Evolutionary conservation across 2,888 invertebrate genomes (phyloP).

Genomic region (Thumatha senex): DNA sequence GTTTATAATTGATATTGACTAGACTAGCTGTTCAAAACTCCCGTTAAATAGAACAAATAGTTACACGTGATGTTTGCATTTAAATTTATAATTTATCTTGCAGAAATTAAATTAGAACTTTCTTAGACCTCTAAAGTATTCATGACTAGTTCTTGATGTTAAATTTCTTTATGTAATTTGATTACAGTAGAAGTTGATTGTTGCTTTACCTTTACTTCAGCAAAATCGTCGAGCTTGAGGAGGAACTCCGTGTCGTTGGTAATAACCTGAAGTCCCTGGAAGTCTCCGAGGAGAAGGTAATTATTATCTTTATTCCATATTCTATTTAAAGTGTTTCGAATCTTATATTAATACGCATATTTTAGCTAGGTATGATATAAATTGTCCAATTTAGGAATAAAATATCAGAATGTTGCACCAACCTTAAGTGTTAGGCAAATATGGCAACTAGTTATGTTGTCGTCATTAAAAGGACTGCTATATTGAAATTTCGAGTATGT

Average conservation of each 20-base stretch:
- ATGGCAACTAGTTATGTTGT: slow-evolving; percentile 2
- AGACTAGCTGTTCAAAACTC: slow-evolving; percentile 34
- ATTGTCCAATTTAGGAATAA: slow-evolving; percentile 1
- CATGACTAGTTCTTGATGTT: not conserved
- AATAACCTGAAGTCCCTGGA: slow-evolving; percentile 99
- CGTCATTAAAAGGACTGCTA: no score
- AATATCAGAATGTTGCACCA: slow-evolving; percentile 68
- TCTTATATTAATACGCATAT: no score
- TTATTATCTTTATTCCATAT: slow-evolving; percentile 38
- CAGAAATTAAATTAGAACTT: not conserved
- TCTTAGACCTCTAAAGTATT: not conserved
- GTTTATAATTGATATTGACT: slow-evolving; percentile 47
- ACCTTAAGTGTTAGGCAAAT: slow-evolving; percentile 44
- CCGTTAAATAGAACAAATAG: slow-evolving; percentile 31
- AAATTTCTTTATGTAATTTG: not conserved
- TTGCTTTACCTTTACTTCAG: slow-evolving; percentile 78
- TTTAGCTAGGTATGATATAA: no score
- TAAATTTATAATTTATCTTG: slow-evolving; percentile 16
- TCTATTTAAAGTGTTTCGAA: slow-evolving; percentile 10
- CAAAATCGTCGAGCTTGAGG: slow-evolving; percentile 99
- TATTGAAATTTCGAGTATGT: no score
- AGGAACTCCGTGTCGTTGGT: slow-evolving; percentile 99
- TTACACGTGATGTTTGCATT: slow-evolving; percentile 17
- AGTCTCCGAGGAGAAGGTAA: slow-evolving; percentile 99
- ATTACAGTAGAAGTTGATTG: slow-evolving; percentile 64